A percentile compares a stretch with the other conserved stretches of the same genome.
Evolutionary conservation across 2,888 invertebrate species (phyloP).

Genomic region (Petrolisthes manimaculis): DNA sequence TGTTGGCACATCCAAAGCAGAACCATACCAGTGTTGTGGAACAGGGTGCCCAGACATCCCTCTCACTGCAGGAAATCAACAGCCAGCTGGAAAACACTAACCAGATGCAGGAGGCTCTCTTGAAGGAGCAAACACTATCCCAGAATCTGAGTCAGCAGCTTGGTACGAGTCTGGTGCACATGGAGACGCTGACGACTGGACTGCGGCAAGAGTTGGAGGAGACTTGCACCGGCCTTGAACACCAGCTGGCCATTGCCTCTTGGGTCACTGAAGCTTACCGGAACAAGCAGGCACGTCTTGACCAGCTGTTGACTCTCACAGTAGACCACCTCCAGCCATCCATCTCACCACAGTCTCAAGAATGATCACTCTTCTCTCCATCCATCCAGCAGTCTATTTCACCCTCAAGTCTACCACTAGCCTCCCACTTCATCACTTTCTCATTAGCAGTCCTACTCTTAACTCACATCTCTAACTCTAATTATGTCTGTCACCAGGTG

Average conservation of each 20-base stretch:
- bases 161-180: neutral
- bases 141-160: neutral
- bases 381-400: too few species aligned
- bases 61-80: neutral
- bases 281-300: neutral
- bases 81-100: neutral
- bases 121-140: neutral
- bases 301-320: neutral
- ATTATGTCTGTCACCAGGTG: too few species aligned
- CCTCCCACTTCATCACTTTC: too few species aligned
- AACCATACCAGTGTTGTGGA: neutral
- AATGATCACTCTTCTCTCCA: too few species aligned
- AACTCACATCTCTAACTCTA: too few species aligned
- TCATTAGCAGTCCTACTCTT: too few species aligned
- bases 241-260: neutral
- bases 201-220: conserved; percentile 6
- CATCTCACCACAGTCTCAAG: too few species aligned
- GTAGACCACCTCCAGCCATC: neutral
- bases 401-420: too few species aligned
- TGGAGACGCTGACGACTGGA: neutral
- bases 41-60: neutral
- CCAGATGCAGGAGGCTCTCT: neutral
- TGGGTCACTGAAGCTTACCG: neutral
- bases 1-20: neutral
- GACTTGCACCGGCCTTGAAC: neutral